These are phyloP conservation scores for Galeopsomyia nigrocyanea DNA, from an alignment of 2,888 invertebrate genomes.

Conservation along the genomic window DNA sequence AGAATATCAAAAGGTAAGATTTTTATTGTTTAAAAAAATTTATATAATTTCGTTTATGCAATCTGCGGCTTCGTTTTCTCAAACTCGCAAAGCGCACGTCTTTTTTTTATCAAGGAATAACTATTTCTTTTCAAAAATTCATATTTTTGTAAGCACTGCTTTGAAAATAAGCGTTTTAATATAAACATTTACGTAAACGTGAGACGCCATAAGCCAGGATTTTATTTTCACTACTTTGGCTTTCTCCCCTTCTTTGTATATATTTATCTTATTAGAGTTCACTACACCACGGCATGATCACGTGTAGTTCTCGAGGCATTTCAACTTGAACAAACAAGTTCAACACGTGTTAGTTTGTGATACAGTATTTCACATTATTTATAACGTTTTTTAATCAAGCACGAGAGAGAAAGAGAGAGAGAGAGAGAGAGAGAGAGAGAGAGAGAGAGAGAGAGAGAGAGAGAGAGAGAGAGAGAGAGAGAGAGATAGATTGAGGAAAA, in stretches of 20 bases:
- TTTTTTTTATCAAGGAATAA: constrained; percentile 2
- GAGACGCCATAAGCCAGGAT: neutral
- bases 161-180: neutral
- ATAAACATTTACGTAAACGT: constrained; percentile 24
- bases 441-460: too few species aligned
- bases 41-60: too few species aligned
- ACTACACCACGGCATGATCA: constrained; percentile 1
- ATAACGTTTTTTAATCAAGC: too few species aligned
- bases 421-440: too few species aligned
- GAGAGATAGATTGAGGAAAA: too few species aligned
- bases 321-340: neutral
- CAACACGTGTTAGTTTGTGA: too few species aligned
- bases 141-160: constrained; percentile 2
- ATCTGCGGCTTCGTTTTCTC: constrained; percentile 14
- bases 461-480: too few species aligned
- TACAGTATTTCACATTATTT: too few species aligned
- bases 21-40: neutral
- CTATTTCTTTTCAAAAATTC: constrained; percentile 7
- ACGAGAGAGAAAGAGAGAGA: too few species aligned
- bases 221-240: constrained; percentile 15
- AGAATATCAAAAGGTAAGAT: constrained; percentile 87
- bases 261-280: constrained; percentile 33
- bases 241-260: constrained; percentile 24
- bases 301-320: too few species aligned
- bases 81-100: neutral